Evolutionary conservation across 92 coral and sea anemone species (phyloP).

Genomic region (Porites rus): DNA sequence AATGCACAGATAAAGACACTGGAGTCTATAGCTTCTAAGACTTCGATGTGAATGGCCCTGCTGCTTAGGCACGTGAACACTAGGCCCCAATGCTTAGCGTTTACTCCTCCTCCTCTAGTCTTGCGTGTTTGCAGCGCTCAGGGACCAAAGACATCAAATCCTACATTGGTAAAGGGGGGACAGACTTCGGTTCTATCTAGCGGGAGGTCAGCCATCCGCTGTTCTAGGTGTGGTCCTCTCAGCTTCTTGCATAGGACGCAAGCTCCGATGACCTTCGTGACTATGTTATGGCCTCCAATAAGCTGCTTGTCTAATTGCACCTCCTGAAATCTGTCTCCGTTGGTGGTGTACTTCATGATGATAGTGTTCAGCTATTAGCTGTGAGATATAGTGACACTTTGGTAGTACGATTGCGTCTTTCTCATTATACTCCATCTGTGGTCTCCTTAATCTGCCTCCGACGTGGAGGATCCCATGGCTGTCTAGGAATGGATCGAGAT

Average conservation of each 20-base stretch:
- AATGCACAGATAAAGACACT: constrained; percentile 65
- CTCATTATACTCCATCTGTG: constrained; percentile 56
- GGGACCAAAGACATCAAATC: constrained; percentile 54
- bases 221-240: constrained; percentile 38
- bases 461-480: constrained; percentile 3
- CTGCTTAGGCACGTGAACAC: constrained; percentile 69
- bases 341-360: constrained; percentile 48
- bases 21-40: constrained; percentile 57
- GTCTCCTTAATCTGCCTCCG: constrained; percentile 39
- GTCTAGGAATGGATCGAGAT: constrained; percentile 21
- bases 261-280: constrained; percentile 18
- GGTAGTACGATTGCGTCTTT: constrained; percentile 49
- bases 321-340: constrained; percentile 50
- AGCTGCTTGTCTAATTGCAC: constrained; percentile 48
- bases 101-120: constrained; percentile 59
- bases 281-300: constrained; percentile 32
- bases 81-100: constrained; percentile 69
- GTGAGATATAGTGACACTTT: constrained; percentile 39
- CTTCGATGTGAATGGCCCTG: constrained; percentile 63
- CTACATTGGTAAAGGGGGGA: constrained; percentile 43
- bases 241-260: constrained; percentile 55
- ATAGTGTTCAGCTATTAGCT: constrained; percentile 37
- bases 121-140: constrained; percentile 26
- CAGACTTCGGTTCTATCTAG: constrained; percentile 29
- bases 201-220: constrained; percentile 60